Evolutionary conservation across 2,797 vertebrate species (phyloP).

Genomic region (Heliangelus exortis): DNA sequence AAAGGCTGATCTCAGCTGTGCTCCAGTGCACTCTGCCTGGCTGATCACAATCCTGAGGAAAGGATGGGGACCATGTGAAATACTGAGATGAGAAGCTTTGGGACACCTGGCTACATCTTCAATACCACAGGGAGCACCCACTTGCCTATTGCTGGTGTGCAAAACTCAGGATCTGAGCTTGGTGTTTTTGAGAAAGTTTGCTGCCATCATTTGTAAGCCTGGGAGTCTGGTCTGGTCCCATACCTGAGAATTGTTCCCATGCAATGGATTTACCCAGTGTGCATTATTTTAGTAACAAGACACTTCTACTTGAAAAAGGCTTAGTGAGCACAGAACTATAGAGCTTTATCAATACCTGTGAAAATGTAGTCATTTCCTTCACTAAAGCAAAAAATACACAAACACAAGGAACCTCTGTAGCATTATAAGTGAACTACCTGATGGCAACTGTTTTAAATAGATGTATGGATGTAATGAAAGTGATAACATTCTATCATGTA

Average conservation of each 20-base stretch:
- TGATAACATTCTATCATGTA: constrained; percentile 6
- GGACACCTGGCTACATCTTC: not conserved
- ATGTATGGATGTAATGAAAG: not conserved
- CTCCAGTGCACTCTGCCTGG: not conserved
- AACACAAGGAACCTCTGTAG: not conserved
- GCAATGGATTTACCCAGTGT: not conserved
- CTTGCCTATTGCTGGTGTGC: not conserved
- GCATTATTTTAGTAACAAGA: not conserved
- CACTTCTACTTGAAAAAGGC: not conserved
- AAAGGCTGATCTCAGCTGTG: not conserved
- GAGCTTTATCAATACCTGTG: not conserved
- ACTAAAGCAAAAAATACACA: not conserved
- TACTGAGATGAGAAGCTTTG: not conserved
- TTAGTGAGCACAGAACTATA: not conserved
- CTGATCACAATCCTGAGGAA: not conserved
- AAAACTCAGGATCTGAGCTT: not conserved
- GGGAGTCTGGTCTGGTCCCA: not conserved
- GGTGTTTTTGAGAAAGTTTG: not conserved
- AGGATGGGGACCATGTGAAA: not conserved
- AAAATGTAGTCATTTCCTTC: not conserved
- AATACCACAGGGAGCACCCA: not conserved
- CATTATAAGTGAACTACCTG: not conserved
- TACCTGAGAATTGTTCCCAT: not conserved
- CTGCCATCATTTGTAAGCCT: not conserved
- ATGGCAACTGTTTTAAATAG: not conserved